A percentile compares a stretch with the other conserved stretches of the same genome.
Conservation (phyloP, 2,113 vertebrate species). For the Willisornis vidua region DNA sequence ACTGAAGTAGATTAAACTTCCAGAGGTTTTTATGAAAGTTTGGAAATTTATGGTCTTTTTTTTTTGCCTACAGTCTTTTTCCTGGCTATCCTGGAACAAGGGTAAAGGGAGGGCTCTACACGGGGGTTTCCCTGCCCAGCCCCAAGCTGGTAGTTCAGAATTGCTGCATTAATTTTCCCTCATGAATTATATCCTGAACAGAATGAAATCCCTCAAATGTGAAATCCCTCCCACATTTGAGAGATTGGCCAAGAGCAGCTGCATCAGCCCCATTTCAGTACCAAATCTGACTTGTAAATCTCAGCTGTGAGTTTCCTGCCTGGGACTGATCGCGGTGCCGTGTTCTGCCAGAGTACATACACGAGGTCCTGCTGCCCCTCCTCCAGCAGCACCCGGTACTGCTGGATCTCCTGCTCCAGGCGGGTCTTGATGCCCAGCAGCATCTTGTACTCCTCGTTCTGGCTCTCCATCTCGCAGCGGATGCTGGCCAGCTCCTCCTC, state of each 20-base stretch:
- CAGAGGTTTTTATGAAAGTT: neutral
- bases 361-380: conserved; percentile 48
- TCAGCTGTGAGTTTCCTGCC: neutral
- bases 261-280: neutral
- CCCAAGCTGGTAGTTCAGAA: neutral
- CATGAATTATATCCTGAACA: neutral
- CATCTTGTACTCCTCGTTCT: conserved; percentile 81
- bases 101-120: neutral
- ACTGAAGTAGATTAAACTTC: neutral
- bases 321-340: neutral
- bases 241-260: neutral
- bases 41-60: neutral
- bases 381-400: conserved; percentile 85
- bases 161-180: neutral
- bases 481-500: conserved; percentile 81
- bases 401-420: conserved; percentile 87
- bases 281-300: neutral
- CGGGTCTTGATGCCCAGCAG: conserved; percentile 85
- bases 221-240: no score
- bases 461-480: conserved; percentile 75
- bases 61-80: neutral
- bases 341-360: conserved; percentile 8
- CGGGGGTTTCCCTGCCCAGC: neutral
- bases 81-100: neutral
- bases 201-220: neutral